phyloP scores from a whole-genome alignment of 2,113 vertebrate species.

The Cygnus buccinator region DNA sequence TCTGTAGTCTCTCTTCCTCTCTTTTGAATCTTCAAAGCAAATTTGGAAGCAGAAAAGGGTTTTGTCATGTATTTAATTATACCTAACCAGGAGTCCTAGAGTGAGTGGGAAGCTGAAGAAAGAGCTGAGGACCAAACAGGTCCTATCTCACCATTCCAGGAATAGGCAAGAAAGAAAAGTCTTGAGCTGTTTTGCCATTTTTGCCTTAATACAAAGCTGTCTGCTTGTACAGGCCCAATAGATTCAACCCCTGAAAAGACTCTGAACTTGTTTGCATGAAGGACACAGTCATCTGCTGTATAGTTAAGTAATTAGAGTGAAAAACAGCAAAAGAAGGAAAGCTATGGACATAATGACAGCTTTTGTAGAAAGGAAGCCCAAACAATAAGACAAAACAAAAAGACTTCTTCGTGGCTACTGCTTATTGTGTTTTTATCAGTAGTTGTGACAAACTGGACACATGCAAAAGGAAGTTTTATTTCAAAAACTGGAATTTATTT shows the following conservation, averaged over 20 bases:
- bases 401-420: background rate
- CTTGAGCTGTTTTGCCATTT: background rate
- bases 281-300: background rate
- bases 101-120: background rate
- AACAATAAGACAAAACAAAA: background rate
- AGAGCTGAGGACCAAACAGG: background rate
- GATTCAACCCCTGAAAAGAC: background rate
- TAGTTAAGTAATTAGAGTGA: background rate
- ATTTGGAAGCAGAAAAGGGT: background rate
- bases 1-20: background rate
- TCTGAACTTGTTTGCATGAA: fast-evolving
- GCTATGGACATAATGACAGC: background rate
- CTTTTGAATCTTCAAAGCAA: background rate
- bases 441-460: background rate
- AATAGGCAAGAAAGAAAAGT: background rate
- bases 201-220: background rate
- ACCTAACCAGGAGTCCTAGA: background rate
- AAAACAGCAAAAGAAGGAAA: background rate
- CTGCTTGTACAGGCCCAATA: background rate
- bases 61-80: background rate
- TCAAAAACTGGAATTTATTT: slow-evolving; percentile 20
- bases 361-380: background rate
- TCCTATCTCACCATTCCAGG: background rate
- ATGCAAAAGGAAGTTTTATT: background rate
- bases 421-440: background rate